Base-by-base conservation (phyloP, 2,888 invertebrate genomes). In the Xanthia togata region DNA sequence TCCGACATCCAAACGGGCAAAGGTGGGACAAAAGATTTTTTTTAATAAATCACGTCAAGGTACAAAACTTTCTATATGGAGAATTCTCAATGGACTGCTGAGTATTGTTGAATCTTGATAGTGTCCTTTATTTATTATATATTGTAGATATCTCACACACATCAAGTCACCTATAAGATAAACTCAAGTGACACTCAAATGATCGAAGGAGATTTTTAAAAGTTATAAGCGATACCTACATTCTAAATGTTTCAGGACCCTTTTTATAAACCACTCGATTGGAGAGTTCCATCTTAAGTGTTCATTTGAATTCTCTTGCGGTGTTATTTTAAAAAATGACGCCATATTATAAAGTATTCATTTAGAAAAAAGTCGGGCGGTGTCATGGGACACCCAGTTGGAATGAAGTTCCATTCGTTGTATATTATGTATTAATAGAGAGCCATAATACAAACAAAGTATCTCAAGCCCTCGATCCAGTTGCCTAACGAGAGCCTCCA, bases 41-140 rank as follows among this genome's bases (percentile, higher is more conserved):
- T n/a, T n/a, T n/a, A 53, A 68, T 68, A 78, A 67, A 68, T 76
- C 57, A 68, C 12, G 31, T 53, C 20, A 38, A 47, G 9, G 20
- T 55, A 69, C 23, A 38, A 67, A 74, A 64, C 11, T n/a, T 76
- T 67, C 38, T 53, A 5, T 67, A 50, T n/a, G n/a, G n/a, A n/a
- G n/a, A n/a, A n/a, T 74, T 50, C n/a, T 53, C 38, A 47, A 8
- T 63, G 50, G 14, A 75, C 26, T 62, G 62, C 31, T 70, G 20
- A 62, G 44, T 53, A 8, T 65, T 59, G 20, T 59, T 65, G 38
- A 9, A 59, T 60, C 31, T 80, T 41, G 23, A 38, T n/a, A 63
- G 14, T 6, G 14, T 0, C 20, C n/a, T 64, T 50, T 64, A 62
- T 69, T 55, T 60, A 50, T 47, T 60, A 59, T 20, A 47, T 57